phyloP scores from a whole-genome alignment of 2,888 invertebrate species.

The Phyto melanocephala region DNA sequence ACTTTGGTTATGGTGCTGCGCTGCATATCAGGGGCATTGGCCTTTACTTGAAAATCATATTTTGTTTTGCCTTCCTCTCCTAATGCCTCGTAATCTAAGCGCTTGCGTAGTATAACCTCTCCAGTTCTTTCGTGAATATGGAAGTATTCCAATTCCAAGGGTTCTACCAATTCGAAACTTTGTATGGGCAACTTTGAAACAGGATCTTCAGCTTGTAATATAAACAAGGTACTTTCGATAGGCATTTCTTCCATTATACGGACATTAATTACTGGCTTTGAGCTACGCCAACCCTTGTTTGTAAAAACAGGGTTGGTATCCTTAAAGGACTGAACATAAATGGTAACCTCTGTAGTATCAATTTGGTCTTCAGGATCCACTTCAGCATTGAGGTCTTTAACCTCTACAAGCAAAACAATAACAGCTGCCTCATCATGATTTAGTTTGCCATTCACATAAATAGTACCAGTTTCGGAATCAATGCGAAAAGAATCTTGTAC shows the following conservation, averaged over 20 bases:
- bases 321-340: slow-evolving; percentile 88
- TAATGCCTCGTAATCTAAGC: slow-evolving; percentile 88
- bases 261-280: slow-evolving; percentile 84
- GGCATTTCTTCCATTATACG: slow-evolving; percentile 88
- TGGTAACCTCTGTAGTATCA: slow-evolving; percentile 84
- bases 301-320: slow-evolving; percentile 88
- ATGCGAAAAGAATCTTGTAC: slow-evolving; percentile 85
- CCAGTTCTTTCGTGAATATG: slow-evolving; percentile 85
- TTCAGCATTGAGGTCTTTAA: slow-evolving; percentile 85
- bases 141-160: slow-evolving; percentile 80
- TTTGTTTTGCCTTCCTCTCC: slow-evolving; percentile 75
- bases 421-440: slow-evolving; percentile 88
- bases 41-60: slow-evolving; percentile 81
- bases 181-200: slow-evolving; percentile 83
- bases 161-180: slow-evolving; percentile 81
- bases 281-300: slow-evolving; percentile 85
- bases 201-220: slow-evolving; percentile 86
- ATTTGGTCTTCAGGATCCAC: slow-evolving; percentile 83
- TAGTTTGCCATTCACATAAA: slow-evolving; percentile 83
- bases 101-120: slow-evolving; percentile 85
- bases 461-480: slow-evolving; percentile 84
- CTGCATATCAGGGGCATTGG: slow-evolving; percentile 76
- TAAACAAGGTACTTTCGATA: slow-evolving; percentile 85
- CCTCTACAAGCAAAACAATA: slow-evolving; percentile 86
- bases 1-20: slow-evolving; percentile 84